A percentile compares a stretch with the other conserved stretches of the same genome.
phyloP scores from a whole-genome alignment of 2,113 vertebrate genomes.

The Cynocephalus volans region DNA sequence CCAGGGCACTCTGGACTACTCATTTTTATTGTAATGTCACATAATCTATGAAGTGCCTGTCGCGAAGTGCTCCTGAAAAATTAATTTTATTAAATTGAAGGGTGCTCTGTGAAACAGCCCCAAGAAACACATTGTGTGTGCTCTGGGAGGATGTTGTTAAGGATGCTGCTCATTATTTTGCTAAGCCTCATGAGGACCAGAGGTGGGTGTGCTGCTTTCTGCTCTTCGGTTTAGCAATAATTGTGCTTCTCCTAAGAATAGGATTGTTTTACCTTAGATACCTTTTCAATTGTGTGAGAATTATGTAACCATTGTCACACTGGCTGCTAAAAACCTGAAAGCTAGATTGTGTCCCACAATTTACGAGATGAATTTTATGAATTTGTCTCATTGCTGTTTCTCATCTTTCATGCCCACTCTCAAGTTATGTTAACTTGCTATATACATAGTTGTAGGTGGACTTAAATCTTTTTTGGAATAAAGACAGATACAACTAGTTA shows the following conservation, averaged over 20 bases:
- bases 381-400: slow-evolving; percentile 22
- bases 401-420: slow-evolving; percentile 38
- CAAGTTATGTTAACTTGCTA: not conserved
- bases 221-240: not conserved
- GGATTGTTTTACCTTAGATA: slow-evolving; percentile 3
- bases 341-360: not conserved
- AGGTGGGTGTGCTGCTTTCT: not conserved
- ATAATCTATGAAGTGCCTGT: not conserved
- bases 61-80: slow-evolving; percentile 26
- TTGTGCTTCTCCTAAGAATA: not conserved
- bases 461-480: not conserved
- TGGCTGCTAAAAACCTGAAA: slow-evolving; percentile 31
- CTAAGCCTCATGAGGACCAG: not conserved
- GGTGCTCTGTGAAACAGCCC: slow-evolving; percentile 5
- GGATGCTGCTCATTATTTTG: not conserved
- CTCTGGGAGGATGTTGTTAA: not conserved
- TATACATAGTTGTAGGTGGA: not conserved
- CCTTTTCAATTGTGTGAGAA: not conserved
- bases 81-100: not conserved
- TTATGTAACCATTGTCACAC: not conserved
- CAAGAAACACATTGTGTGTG: not conserved
- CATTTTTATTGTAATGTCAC: not conserved
- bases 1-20: not conserved
- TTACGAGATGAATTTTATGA: slow-evolving; percentile 13
- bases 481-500: not conserved